Evolutionary conservation across 2,113 vertebrate genomes (phyloP), one percentile per base, ranked within the genome.

Genomic region (Geococcyx californianus): DNA sequence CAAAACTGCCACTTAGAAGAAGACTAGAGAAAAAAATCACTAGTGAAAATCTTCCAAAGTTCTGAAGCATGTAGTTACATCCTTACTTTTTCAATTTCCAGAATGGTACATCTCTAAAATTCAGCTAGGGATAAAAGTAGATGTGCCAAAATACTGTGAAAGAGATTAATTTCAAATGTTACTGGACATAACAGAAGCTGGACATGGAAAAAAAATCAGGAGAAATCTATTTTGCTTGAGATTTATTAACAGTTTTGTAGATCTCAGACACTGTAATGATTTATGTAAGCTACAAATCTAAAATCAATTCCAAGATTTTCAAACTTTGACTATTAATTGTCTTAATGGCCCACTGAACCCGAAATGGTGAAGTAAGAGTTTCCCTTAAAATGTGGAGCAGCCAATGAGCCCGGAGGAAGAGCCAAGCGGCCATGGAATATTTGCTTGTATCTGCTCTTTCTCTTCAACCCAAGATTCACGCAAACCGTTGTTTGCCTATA

Each of bases 121-220:
- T 62, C 9, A 9, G n/a, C 36, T 59, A 84, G 75, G 24, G 58
- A 62, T 78, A 66, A 80, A 93, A 34, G 11, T 23, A 83, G n/a
- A 9, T 81, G 31, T 92, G 82, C 85, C 87, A 96, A 86, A 93
- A 92, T 77, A 88, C 62, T 68, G 25, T 59, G 75, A 84, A 33
- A 67, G 73, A 70, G 67, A 93, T 81, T 84, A 3, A 62, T 93
- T 87, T 94, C 44, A 66, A 97, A 51, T 70, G 38, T 85, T 90
- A 47, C 79, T 94, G 90, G 74, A 87, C 42, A 70, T 83, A 94
- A 94, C 74, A 76, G 89, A 94, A 95, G 74, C 81, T 91, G 81
- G 59, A 76, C 31, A 26, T n/a, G 34, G 67, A 90, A 94, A 80
- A 34, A 90, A 91, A 80, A 49, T 85, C 34, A 80, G 42, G 81